These are phyloP conservation scores for Meloidogyne chitwoodi DNA, from an alignment of 1,140 invertebrate species.

Conservation along the genomic window DNA sequence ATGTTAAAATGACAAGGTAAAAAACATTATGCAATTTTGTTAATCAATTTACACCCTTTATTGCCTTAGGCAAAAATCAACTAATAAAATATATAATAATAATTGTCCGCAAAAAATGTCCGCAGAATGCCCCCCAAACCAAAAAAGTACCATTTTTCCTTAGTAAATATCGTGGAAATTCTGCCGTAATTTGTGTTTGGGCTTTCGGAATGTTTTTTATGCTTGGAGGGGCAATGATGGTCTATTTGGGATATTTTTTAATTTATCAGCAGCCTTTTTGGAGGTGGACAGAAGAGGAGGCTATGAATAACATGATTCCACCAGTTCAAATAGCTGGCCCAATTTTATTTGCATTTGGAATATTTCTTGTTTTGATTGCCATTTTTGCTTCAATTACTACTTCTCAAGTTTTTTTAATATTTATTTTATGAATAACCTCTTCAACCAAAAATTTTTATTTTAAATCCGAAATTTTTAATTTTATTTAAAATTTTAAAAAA, in stretches of 20 bases:
- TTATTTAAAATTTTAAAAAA: too few relatives aligned
- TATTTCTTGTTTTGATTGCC: conserved; percentile 43
- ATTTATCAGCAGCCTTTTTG: conserved; percentile 55
- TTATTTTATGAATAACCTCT: not conserved
- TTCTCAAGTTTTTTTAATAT: conserved; percentile 44
- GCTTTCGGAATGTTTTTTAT: conserved; percentile 56
- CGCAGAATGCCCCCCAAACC: too few relatives aligned
- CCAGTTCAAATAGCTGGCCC: conserved; percentile 54
- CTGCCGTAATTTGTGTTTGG: conserved; percentile 50
- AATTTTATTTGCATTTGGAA: conserved; percentile 42
- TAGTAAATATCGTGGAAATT: conserved; percentile 59
- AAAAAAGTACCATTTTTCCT: too few relatives aligned
- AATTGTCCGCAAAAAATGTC: too few relatives aligned
- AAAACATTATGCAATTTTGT: too few relatives aligned
- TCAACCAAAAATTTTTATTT: too few relatives aligned
- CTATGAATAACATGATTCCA: conserved; percentile 21
- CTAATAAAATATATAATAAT: too few relatives aligned
- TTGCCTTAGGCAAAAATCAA: too few relatives aligned
- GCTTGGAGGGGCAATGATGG: conserved; percentile 53
- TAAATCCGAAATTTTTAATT: too few relatives aligned
- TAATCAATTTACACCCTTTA: too few relatives aligned
- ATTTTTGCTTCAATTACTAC: conserved; percentile 43
- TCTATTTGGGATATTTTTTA: conserved; percentile 53
- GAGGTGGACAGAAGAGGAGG: conserved; percentile 39
- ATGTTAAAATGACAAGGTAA: too few relatives aligned